A percentile compares a stretch with the other conserved stretches of the same genome.
Evolutionary conservation across 2,888 invertebrate genomes (phyloP).

Genomic region (Aproaerema taeniolella): DNA sequence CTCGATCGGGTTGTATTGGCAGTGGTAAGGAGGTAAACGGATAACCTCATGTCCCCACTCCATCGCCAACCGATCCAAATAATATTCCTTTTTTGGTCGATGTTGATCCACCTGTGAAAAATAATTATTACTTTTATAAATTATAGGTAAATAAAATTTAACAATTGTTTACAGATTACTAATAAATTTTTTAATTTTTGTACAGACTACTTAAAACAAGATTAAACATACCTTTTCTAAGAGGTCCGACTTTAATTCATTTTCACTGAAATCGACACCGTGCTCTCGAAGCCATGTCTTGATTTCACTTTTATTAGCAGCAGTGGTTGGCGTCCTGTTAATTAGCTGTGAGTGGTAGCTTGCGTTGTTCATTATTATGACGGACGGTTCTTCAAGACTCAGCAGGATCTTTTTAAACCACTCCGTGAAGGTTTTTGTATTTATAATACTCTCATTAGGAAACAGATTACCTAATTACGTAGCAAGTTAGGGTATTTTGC

Average conservation of each 20-base stretch:
- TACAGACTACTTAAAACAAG: too few relatives aligned
- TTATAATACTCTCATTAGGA: too few relatives aligned
- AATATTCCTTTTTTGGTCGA: conserved; percentile 1
- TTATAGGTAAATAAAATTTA: too few relatives aligned
- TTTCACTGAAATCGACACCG: background rate
- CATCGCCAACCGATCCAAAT: conserved; percentile 5
- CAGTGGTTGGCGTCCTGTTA: conserved; percentile 9
- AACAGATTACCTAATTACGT: too few relatives aligned
- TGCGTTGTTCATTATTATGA: conserved; percentile 18
- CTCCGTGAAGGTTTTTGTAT: conserved; percentile 3
- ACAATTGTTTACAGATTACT: too few relatives aligned
- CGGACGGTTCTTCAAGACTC: conserved; percentile 9
- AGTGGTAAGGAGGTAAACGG: too few relatives aligned
- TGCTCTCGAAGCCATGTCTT: conserved; percentile 10
- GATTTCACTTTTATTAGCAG: conserved; percentile 12
- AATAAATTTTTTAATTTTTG: too few relatives aligned
- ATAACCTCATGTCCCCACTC: conserved; percentile 8
- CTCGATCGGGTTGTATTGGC: too few relatives aligned
- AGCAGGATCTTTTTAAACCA: conserved; percentile 11
- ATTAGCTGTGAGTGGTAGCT: conserved; percentile 16
- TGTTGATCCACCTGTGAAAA: background rate
- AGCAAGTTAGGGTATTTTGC: too few relatives aligned
- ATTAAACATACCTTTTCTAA: background rate
- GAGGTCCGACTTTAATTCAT: background rate
- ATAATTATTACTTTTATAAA: too few relatives aligned